Percentiles rank a stretch among this genome's conserved stretches.
phyloP scores from a whole-genome alignment of 2,888 invertebrate species.

The Pecten maximus region DNA sequence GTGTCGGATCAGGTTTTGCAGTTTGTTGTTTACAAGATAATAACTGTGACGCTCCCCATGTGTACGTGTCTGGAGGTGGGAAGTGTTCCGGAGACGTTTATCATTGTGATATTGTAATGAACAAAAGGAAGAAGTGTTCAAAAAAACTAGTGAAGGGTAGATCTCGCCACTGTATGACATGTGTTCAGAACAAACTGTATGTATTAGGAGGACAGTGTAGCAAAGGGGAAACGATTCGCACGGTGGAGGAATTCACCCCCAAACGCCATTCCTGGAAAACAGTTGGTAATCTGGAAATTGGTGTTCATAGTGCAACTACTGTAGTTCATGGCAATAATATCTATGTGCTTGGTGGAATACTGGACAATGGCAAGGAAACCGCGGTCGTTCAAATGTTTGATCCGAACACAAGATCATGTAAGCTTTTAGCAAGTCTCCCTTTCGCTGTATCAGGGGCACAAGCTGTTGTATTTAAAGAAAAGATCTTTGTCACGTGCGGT shows the following conservation, averaged over 20 bases:
- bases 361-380: not conserved
- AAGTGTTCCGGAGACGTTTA: not conserved
- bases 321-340: not conserved
- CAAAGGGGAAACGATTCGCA: not conserved
- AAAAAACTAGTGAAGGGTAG: not conserved
- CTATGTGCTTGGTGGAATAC: not conserved
- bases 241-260: not conserved
- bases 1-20: not conserved
- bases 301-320: not conserved
- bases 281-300: not conserved
- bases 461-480: not conserved
- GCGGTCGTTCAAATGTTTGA: not conserved
- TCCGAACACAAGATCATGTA: not conserved
- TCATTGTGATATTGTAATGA: conserved; percentile 23
- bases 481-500: not conserved
- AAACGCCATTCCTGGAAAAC: conserved; percentile 18
- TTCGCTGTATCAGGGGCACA: not conserved
- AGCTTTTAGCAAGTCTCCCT: not conserved
- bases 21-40: not conserved
- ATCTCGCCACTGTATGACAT: not conserved
- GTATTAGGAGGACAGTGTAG: not conserved
- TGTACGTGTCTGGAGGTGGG: not conserved
- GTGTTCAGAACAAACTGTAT: conserved; percentile 23
- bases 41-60: not conserved
- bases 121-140: conserved; percentile 6